Base-by-base conservation (phyloP, 2,113 vertebrate species). In the Pterophyllum scalare region DNA sequence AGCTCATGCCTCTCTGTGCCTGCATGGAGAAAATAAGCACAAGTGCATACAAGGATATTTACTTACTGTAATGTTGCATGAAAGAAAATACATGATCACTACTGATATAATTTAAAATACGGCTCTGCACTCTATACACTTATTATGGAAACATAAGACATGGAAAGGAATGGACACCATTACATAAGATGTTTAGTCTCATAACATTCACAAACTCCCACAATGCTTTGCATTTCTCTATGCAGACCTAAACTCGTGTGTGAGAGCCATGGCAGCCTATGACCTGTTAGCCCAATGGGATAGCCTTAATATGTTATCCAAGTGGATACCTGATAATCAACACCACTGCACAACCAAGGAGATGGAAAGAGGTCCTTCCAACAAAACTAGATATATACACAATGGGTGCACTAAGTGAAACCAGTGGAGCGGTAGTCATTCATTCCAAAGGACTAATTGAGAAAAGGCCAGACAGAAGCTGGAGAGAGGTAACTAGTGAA, bases 1-100 rank as follows among this genome's bases (percentile, higher is more conserved):
- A 99, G 92, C 88, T 99, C 98, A n/a, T 99, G 98, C 22, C 96
- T 96, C 88, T 99, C 98, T 1, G 98, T 99, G 89, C 98, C 98
- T 99, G 93, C 52, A 83, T 14, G 75, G 20, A 59, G 60, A 79
- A 67, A 40, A 83, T 7, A 79, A 17, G 82, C 75, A 87, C 49
- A 91, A 13, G 65, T 72, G 65, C 46, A 88, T 20, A 87, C 19
- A 78, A 77, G 77, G 77, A 40, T 22, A 56, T 62, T 72, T 75
- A 24, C 43, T 85, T 40, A 57, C 33, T 61, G 5, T 72, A 33
- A 60, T 38, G 46, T 58, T 57, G 56, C 46, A 54, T 49, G 59
- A 40, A 52, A 61, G 46, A 70, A 60, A 75, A 19, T 31, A 22
- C 14, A 64, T 7, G 13, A 59, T 52, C 7, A 7, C 46, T 33